Conservation (phyloP, 2,888 invertebrate genomes). For the Ophioninae sp. region DNA sequence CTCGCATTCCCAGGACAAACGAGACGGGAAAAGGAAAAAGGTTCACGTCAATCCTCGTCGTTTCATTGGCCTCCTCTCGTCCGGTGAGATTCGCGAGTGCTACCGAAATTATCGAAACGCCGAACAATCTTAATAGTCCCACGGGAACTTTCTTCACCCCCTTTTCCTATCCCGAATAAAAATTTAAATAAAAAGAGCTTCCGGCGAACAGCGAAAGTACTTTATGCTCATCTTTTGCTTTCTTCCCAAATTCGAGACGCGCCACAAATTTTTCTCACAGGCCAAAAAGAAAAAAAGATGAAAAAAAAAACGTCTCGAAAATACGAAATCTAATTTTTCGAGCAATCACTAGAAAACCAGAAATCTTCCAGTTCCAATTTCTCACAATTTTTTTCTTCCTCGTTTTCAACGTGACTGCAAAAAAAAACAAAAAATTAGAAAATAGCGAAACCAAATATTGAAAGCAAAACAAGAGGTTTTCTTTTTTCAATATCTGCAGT, state of each 20-base stretch:
- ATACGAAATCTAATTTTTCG: too few relatives aligned
- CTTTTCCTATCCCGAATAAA: constrained; percentile 1
- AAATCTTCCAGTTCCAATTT: too few relatives aligned
- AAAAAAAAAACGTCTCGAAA: background rate
- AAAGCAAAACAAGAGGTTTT: too few relatives aligned
- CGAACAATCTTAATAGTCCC: constrained; percentile 65
- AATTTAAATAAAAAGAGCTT: constrained; percentile 39
- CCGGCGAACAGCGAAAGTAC: constrained; percentile 37
- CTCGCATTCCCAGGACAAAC: constrained; percentile 60
- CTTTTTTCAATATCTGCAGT: too few relatives aligned
- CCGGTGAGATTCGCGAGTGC: constrained; percentile 37
- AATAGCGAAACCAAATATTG: too few relatives aligned
- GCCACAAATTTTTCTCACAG: too few relatives aligned
- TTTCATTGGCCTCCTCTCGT: constrained; percentile 12
- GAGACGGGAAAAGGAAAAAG: constrained; percentile 58
- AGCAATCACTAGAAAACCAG: too few relatives aligned
- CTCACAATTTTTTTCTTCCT: too few relatives aligned
- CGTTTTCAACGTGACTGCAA: too few relatives aligned
- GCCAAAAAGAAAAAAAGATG: background rate
- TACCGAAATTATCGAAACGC: constrained; percentile 67
- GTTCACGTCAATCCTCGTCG: constrained; percentile 45
- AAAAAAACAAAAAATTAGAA: too few relatives aligned
- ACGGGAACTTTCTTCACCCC: constrained; percentile 22
- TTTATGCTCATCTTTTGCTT: background rate
- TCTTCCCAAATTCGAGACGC: background rate